Conservation (phyloP, 2,113 vertebrate species). For the Macrotus californicus region DNA sequence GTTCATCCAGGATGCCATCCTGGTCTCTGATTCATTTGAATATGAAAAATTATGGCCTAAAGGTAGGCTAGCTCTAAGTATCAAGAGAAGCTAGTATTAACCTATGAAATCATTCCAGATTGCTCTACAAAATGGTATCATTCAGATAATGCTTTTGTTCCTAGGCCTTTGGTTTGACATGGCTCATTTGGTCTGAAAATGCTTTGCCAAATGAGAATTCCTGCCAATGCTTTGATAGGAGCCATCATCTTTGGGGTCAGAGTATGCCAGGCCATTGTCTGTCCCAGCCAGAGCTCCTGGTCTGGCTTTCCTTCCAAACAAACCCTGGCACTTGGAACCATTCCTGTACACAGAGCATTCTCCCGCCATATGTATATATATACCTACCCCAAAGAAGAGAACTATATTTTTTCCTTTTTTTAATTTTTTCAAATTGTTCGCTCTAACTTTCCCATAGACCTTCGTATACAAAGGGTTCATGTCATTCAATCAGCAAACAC, state of each 20-base stretch:
- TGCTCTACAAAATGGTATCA: background rate
- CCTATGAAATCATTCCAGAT: background rate
- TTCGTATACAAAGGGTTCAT: background rate
- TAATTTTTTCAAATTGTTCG: background rate
- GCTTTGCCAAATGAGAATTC: background rate
- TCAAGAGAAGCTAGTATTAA: background rate
- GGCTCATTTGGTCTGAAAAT: background rate
- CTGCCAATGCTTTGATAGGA: background rate
- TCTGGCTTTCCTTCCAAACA: background rate
- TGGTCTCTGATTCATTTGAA: conserved; percentile 27
- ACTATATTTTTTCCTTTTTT: background rate
- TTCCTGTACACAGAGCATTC: background rate
- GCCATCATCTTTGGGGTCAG: background rate
- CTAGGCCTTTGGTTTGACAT: background rate
- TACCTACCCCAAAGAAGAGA: background rate
- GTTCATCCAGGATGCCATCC: background rate
- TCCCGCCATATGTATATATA: background rate
- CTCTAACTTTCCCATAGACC: background rate
- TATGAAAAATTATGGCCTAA: background rate
- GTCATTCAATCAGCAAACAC: background rate
- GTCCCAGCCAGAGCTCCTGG: background rate
- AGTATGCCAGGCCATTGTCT: background rate
- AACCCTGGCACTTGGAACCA: background rate
- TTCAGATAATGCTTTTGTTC: background rate
- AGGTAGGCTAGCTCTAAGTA: background rate